Evolutionary conservation across 2,797 vertebrate species (phyloP), one percentile per base, ranked within the genome.

Genomic region (Enteromius trimaculatus): DNA sequence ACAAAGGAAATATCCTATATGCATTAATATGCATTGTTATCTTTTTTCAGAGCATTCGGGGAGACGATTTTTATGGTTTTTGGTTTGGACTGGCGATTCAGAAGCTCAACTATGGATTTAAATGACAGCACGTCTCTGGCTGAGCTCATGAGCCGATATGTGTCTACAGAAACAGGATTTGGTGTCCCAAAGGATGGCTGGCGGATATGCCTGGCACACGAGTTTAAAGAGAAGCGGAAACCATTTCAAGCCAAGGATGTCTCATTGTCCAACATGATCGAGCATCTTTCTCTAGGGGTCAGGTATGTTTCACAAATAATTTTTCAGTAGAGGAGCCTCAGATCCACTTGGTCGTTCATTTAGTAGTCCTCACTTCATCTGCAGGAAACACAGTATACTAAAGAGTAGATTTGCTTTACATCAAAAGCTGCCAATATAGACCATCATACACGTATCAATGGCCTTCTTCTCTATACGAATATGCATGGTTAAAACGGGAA

Each of bases 131-230:
- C 87, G 29, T 92, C 93, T 77, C 90, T 94, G 0, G 88, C 87
- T 0, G 93, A 92, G 69, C 95, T 99, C 82, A 97, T 98, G 96
- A 93, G 88, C 49, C 88, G 89, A n/a, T 99, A 95, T 39, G 95
- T 95, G 88, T 95, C 96, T 42, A 84, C 93, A 70, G 95, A 95
- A 47, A 70, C 37, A 74, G 97, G 97, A 29, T 92, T 90, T 19
- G 90, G 90, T 1, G 95, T 98, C 13, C 95, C 96, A 6, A 80
- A 84, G n/a, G 95, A 95, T 44, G 97, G 98, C 0, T 99, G 97
- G 97, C 92, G 97, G 7, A 96, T 98, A 87, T 98, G 97, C 86
- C 89, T 99, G 88, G 97, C 96, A 0, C 97, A 98, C 1, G 96
- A 97, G 88, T 99, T 98, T 91, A 93, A 94, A 86, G 96, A 99